Percentiles rank a stretch among this genome's conserved stretches.
phyloP scores from a whole-genome alignment of 2,888 invertebrate genomes.

The Amphiduros pacificus region DNA sequence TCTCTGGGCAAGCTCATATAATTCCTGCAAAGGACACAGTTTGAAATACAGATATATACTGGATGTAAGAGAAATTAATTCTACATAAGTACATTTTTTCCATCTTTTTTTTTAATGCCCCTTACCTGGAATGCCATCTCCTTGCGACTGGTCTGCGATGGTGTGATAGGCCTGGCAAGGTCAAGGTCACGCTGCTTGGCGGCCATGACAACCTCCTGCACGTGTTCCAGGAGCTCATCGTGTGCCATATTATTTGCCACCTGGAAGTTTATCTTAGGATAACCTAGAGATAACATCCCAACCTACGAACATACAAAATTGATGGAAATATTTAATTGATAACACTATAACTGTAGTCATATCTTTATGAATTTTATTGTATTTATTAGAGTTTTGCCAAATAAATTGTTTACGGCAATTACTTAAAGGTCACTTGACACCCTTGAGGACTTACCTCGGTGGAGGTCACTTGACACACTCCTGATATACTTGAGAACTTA shows the following conservation, averaged over 20 bases:
- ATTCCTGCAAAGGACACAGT: slow-evolving; percentile 39
- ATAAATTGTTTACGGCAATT: too few species aligned
- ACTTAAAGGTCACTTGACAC: too few species aligned
- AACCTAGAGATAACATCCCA: slow-evolving; percentile 48
- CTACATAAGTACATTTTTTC: too few species aligned
- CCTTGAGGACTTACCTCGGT: too few species aligned
- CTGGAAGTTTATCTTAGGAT: slow-evolving; percentile 52
- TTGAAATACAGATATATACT: background rate
- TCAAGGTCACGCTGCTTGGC: background rate
- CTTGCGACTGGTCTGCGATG: slow-evolving; percentile 28
- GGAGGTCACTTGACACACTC: too few species aligned
- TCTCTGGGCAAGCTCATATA: slow-evolving; percentile 54
- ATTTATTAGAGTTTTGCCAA: too few species aligned
- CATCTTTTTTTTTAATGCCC: too few species aligned
- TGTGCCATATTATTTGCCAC: slow-evolving; percentile 38
- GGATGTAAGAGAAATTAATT: too few species aligned
- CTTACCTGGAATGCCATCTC: slow-evolving; percentile 43
- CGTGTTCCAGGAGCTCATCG: slow-evolving; percentile 35
- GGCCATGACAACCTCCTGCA: slow-evolving; percentile 27
- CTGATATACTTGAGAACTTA: too few species aligned
- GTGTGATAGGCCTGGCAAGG: slow-evolving; percentile 7
- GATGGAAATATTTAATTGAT: background rate
- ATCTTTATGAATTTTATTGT: too few species aligned
- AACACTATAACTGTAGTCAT: background rate
- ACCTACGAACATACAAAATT: slow-evolving; percentile 33